Base-by-base conservation (phyloP, 2,113 vertebrate species). In the Pelusios castaneus region DNA sequence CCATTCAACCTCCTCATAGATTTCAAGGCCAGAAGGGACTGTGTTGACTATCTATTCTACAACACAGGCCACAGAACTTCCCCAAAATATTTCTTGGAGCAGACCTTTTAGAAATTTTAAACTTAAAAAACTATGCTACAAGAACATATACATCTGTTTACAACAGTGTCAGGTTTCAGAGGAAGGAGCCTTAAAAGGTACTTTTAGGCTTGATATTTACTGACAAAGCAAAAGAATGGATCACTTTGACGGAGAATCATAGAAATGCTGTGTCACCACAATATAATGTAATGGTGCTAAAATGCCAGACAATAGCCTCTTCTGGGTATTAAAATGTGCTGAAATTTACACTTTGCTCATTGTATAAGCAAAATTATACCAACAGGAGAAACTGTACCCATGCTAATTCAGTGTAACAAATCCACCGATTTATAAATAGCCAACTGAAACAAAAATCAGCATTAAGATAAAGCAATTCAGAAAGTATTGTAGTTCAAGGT, bases 271-370 rank as follows among this genome's bases (percentile, higher is more conserved):
- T 82, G 49, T 91, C 87, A 94, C 34, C 89, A 89, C 16, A 73
- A 43, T 82, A 76, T 24, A 55, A 63, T 82, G 67, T 4, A 80
- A 80, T 80, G 91, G 27, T 75, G 79, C 86, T 31, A 34, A 75
- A 43, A 2, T 93, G 88, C 70, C 89, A 95, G 80, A 82, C 22
- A 82, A 17, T 22, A 43, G 58, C 6, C n/a, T 34, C 5, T 56
- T 84, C 80, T 76, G 58, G 54, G 56, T 6, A 56, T 90, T 52
- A 92, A 84, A 89, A 10, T 55, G 54, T 83, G 56, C 70, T 82
- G 54, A 22, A 92, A 89, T 47, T 81, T 83, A 87, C 60, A 60
- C 84, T 94, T 92, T 76, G 76, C 41, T 80, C 80, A 47, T 91
- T 85, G 73, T 78, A 87, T 80, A 54, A 87, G 29, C 14, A 21